Base-by-base conservation (phyloP, 1,140 invertebrate species). In the Aphelinus certus region DNA sequence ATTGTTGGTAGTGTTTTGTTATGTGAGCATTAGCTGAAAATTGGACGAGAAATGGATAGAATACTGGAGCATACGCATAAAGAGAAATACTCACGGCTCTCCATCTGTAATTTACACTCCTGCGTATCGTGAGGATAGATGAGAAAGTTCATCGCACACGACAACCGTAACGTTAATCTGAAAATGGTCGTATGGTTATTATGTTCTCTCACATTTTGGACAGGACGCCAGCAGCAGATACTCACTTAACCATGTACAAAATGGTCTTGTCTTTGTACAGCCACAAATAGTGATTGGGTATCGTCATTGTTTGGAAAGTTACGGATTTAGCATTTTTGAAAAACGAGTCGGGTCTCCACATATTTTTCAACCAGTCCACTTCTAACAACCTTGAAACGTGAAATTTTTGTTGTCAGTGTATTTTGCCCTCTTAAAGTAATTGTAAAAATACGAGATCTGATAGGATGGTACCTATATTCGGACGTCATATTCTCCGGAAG, bases 241-340 rank as follows among this genome's bases (percentile, higher is more conserved):
- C 91, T 83, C 88, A 92, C 90, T 95, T 95, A 57, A 95, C 94
- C 94, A 95, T 95, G 81, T 95, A 96, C 1, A 96, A 86, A 70
- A 96, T 95, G 1, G 93, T 95, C 85, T 96, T 95, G 82, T 95
- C 94, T 84, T 95, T 95, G 84, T 95, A 95, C 7, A 95, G 86
- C 95, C 95, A 96, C 78, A 96, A 90, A 79, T 96, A 96, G 82
- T 97, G 95, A 87, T 97, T 97, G 0, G 95, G 95, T 77, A 97
- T 95, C 60, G 95, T 97, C 95, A 97, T 97, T 0, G 95, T 95
- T 85, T 96, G 95, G 82, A 97, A 97, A 2, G 95, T 96, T 0
- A 97, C 95, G 6, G 94, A 94, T 86, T 97, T 97, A 51, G 95
- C 95, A 84, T 95, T 95, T 84, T 95, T 95, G 84, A 95, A 95